Evolutionary conservation across 2,888 invertebrate species (phyloP).

Genomic region (Luperina nickerlii): DNA sequence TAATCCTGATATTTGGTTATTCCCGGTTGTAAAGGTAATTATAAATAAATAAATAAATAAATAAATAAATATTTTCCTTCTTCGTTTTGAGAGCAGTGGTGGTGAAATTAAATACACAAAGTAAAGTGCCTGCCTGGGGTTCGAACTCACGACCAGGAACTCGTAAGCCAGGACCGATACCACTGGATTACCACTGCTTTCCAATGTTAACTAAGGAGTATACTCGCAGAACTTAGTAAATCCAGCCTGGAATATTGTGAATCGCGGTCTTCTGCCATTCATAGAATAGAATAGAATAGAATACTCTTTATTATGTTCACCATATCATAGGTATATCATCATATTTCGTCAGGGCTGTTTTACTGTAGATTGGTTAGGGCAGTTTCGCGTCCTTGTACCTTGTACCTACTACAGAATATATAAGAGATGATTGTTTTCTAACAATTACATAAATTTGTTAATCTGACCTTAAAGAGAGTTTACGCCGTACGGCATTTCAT

Average conservation of each 20-base stretch:
- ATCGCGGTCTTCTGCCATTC: neutral
- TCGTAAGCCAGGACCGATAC: neutral
- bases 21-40: too few relatives aligned
- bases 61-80: too few relatives aligned
- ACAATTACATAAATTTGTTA: conserved; percentile 2
- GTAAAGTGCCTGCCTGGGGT: neutral
- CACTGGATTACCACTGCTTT: neutral
- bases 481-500: too few relatives aligned
- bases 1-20: too few relatives aligned
- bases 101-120: neutral
- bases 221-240: neutral
- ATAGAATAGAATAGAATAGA: too few relatives aligned
- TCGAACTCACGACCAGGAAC: neutral
- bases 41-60: too few relatives aligned
- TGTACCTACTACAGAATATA: neutral
- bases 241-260: neutral
- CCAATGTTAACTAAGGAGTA: neutral
- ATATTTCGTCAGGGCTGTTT: too few relatives aligned
- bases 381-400: neutral
- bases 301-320: too few relatives aligned
- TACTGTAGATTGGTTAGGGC: neutral
- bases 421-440: neutral
- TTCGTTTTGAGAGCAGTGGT: neutral
- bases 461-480: conserved; percentile 3
- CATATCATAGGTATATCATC: too few relatives aligned